Percentiles rank a stretch among this genome's conserved stretches.
These are phyloP conservation scores for Phacellophora camtschatica DNA, from an alignment of 30 jellyfish, hydroid and myxozoan genomes.

Conservation along the genomic window DNA sequence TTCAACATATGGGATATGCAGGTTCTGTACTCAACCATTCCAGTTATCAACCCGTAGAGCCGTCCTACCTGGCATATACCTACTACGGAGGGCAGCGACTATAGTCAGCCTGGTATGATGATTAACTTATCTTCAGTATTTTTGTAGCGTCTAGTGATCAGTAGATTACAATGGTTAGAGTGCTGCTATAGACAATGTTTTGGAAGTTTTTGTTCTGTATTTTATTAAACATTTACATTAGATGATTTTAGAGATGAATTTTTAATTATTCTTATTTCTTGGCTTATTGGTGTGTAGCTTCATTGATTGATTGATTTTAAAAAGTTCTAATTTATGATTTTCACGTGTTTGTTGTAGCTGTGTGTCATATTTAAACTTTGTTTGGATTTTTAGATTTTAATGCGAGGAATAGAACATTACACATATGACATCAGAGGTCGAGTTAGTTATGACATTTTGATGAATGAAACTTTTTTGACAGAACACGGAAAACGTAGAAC, in stretches of 20 bases:
- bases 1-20: conserved; percentile 55
- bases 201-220: neutral
- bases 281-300: neutral
- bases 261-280: neutral
- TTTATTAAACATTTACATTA: neutral
- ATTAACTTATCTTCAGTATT: neutral
- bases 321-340: neutral
- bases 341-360: neutral
- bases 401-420: too few relatives aligned
- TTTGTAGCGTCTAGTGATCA: neutral
- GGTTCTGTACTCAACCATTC: conserved; percentile 58
- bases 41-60: conserved; percentile 50
- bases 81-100: conserved; percentile 74
- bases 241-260: neutral
- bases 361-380: neutral
- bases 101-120: neutral
- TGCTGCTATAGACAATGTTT: neutral
- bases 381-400: too few relatives aligned
- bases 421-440: too few relatives aligned
- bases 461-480: too few relatives aligned
- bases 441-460: too few relatives aligned
- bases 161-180: neutral
- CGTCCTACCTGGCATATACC: conserved; percentile 71
- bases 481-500: too few relatives aligned
- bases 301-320: neutral